A percentile compares a stretch with the other conserved stretches of the same genome.
Evolutionary conservation across 1,140 invertebrate species (phyloP).

Genomic region (Branchinecta lynchi): DNA sequence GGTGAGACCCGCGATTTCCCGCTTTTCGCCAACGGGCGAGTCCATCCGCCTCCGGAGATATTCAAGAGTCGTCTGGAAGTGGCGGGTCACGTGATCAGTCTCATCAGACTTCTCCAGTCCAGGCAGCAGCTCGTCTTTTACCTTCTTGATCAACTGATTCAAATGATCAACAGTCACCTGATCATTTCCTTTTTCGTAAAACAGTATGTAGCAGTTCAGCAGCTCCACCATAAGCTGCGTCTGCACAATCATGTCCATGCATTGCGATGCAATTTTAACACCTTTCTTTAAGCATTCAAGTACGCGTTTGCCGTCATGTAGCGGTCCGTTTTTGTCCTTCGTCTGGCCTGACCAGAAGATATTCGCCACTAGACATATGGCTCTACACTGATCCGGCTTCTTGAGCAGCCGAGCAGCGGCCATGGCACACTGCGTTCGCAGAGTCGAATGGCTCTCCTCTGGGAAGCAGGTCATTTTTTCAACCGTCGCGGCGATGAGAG

Average conservation of each 20-base stretch:
- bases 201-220: slow-evolving; percentile 84
- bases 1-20: no score
- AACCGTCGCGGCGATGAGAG: slow-evolving; percentile 84
- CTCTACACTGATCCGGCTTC: slow-evolving; percentile 92
- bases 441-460: slow-evolving; percentile 92
- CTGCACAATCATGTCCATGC: slow-evolving; percentile 93
- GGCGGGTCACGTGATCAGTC: slow-evolving; percentile 86
- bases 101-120: slow-evolving; percentile 86
- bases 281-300: slow-evolving; percentile 93
- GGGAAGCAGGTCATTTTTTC: slow-evolving; percentile 85
- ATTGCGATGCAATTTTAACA: slow-evolving; percentile 83
- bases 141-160: slow-evolving; percentile 78
- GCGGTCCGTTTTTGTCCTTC: slow-evolving; percentile 44
- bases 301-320: slow-evolving; percentile 77
- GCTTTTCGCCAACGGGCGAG: slow-evolving; percentile 40
- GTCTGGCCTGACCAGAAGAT: slow-evolving; percentile 90
- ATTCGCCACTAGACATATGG: slow-evolving; percentile 76
- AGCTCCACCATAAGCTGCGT: slow-evolving; percentile 89
- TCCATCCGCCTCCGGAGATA: slow-evolving; percentile 50
- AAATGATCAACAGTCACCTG: slow-evolving; percentile 54
- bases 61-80: slow-evolving; percentile 74
- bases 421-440: slow-evolving; percentile 81
- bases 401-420: slow-evolving; percentile 89
- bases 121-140: slow-evolving; percentile 67
- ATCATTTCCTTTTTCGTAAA: slow-evolving; percentile 80